Evolutionary conservation across 2,797 vertebrate genomes (phyloP).

Genomic region (Enteromius mattozi): DNA sequence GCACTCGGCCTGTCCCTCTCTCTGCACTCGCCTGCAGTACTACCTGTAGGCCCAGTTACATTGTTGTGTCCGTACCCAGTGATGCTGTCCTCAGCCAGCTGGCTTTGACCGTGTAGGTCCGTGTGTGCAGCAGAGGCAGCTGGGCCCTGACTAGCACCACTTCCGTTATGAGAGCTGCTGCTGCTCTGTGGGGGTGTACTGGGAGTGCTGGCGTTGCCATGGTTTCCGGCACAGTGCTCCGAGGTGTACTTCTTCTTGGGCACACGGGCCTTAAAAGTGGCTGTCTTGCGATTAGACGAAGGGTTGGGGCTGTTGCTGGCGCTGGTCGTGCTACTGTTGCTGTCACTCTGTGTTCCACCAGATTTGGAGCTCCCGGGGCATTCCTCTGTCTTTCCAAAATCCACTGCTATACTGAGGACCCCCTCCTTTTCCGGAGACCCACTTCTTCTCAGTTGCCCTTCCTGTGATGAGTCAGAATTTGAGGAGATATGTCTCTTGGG

Average conservation of each 20-base stretch:
- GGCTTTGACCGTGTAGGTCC: constrained; percentile 67
- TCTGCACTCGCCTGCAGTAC: constrained; percentile 59
- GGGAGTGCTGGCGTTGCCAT: constrained; percentile 70
- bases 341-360: constrained; percentile 59
- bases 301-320: constrained; percentile 81
- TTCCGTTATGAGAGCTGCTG: constrained; percentile 57
- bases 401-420: constrained; percentile 60
- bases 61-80: constrained; percentile 60
- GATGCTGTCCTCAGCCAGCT: constrained; percentile 65
- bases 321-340: constrained; percentile 77
- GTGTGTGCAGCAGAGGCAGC: constrained; percentile 50
- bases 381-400: constrained; percentile 68
- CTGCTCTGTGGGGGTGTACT: constrained; percentile 68
- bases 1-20: constrained; percentile 46
- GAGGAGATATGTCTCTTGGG: constrained; percentile 70
- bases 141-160: constrained; percentile 54
- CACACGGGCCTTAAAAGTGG: constrained; percentile 89
- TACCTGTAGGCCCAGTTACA: constrained; percentile 53
- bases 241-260: constrained; percentile 89
- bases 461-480: constrained; percentile 73
- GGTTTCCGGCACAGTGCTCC: constrained; percentile 78
- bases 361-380: constrained; percentile 47
- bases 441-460: constrained; percentile 63
- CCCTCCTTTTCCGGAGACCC: constrained; percentile 71
- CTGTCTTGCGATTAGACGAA: constrained; percentile 86